A percentile compares a stretch with the other conserved stretches of the same genome.
These are phyloP conservation scores for Palythoa heliodiscus DNA, from an alignment of 92 coral and sea anemone genomes.

Conservation along the genomic window DNA sequence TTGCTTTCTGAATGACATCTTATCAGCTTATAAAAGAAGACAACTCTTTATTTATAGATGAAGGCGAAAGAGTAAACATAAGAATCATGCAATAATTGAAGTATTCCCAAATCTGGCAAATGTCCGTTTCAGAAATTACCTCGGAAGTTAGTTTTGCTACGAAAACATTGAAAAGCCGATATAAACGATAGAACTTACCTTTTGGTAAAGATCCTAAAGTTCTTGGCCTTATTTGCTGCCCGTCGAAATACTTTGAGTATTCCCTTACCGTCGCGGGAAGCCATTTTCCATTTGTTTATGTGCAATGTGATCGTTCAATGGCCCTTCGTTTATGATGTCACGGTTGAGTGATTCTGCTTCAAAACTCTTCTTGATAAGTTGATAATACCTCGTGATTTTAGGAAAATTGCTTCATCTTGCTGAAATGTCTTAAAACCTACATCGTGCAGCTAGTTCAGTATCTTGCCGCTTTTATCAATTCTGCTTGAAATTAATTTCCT, in stretches of 20 bases:
- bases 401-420: neutral
- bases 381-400: neutral
- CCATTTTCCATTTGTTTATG: constrained; percentile 43
- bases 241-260: constrained; percentile 71
- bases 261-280: constrained; percentile 59
- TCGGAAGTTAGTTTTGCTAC: neutral
- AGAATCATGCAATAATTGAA: neutral
- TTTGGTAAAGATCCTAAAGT: constrained; percentile 82
- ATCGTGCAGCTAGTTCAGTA: neutral
- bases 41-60: constrained; percentile 24
- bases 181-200: constrained; percentile 45
- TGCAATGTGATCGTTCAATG: neutral
- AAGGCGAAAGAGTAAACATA: neutral
- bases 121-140: neutral
- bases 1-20: constrained; percentile 3
- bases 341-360: constrained; percentile 25
- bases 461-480: neutral
- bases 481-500: constrained; percentile 23
- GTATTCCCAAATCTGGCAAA: neutral
- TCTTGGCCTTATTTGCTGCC: constrained; percentile 85
- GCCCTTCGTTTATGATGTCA: constrained; percentile 2
- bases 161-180: neutral
- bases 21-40: constrained; percentile 7
- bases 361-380: constrained; percentile 1
- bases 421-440: neutral